These are phyloP conservation scores for Prinia subflava DNA, from an alignment of 2,113 vertebrate species.

Conservation along the genomic window DNA sequence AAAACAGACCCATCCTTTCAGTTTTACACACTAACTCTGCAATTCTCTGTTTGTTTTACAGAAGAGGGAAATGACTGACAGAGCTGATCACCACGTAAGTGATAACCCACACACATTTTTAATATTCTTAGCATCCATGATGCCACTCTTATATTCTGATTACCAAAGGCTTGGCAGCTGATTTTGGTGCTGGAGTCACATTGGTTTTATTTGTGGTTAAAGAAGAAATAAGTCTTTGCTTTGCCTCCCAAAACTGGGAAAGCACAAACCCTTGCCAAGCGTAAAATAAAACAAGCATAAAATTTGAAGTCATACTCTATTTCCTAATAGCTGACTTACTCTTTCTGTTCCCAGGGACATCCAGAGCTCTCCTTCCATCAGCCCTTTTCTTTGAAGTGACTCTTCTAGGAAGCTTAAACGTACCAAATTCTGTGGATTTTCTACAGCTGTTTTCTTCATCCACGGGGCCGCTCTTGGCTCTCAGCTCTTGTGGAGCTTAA, in stretches of 20 bases:
- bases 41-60: slow-evolving; percentile 28
- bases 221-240: not conserved
- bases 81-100: not conserved
- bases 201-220: not conserved
- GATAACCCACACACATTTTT: not conserved
- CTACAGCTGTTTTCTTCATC: not conserved
- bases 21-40: not conserved
- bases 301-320: not conserved
- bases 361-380: not conserved
- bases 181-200: not conserved
- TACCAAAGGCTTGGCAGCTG: rapidly evolving
- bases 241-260: not conserved
- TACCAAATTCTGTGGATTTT: not conserved
- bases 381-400: not conserved
- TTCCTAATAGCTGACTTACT: not conserved
- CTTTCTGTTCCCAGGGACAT: not conserved
- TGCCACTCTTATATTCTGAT: rapidly evolving
- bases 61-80: slow-evolving; percentile 54
- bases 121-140: rapidly evolving
- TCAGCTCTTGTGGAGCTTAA: not conserved
- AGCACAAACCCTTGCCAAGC: not conserved
- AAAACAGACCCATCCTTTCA: not conserved
- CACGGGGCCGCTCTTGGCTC: not conserved
- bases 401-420: not conserved
- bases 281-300: not conserved